Conservation (phyloP, 2,797 vertebrate genomes). For the Spea hammondii region DNA sequence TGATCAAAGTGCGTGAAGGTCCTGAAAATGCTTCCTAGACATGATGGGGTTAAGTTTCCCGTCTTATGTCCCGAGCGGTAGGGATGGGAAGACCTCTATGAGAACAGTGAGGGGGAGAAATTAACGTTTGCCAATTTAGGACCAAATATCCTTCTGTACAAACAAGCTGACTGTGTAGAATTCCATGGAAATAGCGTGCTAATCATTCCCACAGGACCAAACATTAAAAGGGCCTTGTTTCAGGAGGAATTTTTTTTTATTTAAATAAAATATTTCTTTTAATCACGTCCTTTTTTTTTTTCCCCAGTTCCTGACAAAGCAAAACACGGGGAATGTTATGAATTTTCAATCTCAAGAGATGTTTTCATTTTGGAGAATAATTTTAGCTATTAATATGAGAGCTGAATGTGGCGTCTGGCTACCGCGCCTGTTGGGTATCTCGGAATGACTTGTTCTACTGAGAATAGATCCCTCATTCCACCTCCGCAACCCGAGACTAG, state of each 20-base stretch:
- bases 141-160: conserved; percentile 9
- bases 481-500: conserved; percentile 17
- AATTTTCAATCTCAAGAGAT: background rate
- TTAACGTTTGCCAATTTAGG: conserved; percentile 34
- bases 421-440: conserved; percentile 33
- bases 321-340: background rate
- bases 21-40: too few relatives aligned
- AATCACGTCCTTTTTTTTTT: conserved; percentile 23
- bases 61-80: too few relatives aligned
- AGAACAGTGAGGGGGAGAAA: background rate
- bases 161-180: conserved; percentile 38
- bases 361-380: too few relatives aligned
- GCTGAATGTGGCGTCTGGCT: conserved; percentile 15
- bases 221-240: conserved; percentile 6
- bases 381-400: conserved; percentile 44
- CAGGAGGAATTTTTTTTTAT: background rate
- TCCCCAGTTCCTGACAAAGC: too few relatives aligned
- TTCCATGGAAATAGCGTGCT: conserved; percentile 31
- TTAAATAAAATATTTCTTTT: background rate
- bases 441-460: conserved; percentile 26
- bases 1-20: too few relatives aligned
- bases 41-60: too few relatives aligned
- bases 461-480: conserved; percentile 42
- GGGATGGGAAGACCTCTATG: background rate
- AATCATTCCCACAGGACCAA: conserved; percentile 39